Conservation (phyloP, 2,888 invertebrate genomes). For the Ferrisia virgata region DNA sequence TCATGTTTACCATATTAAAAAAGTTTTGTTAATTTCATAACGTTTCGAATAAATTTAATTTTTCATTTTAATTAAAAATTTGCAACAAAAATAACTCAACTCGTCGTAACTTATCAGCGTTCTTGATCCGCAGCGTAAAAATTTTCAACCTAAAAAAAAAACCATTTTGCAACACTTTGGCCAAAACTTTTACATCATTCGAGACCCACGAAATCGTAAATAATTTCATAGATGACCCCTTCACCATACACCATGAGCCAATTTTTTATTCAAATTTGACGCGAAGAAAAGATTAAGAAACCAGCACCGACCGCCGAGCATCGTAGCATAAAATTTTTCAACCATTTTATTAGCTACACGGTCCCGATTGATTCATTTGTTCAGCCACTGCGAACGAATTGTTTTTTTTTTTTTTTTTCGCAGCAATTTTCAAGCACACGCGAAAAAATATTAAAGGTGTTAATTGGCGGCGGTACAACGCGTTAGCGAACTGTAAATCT, state of each 20-base stretch:
- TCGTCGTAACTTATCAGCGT: background rate
- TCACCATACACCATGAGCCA: no score
- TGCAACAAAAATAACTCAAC: background rate
- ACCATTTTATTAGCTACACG: background rate
- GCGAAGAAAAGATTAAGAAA: background rate
- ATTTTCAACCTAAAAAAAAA: background rate
- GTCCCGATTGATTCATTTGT: background rate
- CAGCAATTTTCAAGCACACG: background rate
- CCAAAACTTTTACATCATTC: background rate
- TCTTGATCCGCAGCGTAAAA: background rate
- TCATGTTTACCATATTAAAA: constrained; percentile 15
- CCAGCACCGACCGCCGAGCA: background rate
- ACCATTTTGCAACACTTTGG: background rate
- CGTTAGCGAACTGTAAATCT: background rate
- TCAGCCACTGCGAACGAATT: no score
- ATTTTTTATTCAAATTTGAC: background rate
- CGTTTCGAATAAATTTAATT: background rate
- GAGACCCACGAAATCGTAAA: background rate
- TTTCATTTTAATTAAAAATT: constrained; percentile 7
- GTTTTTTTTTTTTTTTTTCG: no score
- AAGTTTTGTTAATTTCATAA: constrained; percentile 21
- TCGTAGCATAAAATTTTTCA: no score
- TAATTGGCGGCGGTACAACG: background rate
- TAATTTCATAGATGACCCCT: background rate
- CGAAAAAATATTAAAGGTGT: background rate